These are phyloP conservation scores for Didymodactylos carnosus DNA, from an alignment of 2,888 invertebrate species.

Conservation along the genomic window DNA sequence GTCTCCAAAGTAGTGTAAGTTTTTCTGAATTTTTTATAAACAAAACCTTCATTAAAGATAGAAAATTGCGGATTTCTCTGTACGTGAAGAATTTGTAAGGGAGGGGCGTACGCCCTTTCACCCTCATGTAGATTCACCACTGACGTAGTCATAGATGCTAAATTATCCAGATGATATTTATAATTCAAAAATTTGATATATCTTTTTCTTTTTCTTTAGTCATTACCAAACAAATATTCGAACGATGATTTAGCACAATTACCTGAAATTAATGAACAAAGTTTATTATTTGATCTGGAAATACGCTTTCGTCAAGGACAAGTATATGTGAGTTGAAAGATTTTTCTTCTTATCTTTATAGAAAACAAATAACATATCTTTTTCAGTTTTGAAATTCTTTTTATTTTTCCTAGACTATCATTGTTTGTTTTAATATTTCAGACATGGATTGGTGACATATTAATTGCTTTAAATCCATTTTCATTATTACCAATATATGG, in stretches of 20 bases:
- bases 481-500: constrained; percentile 15
- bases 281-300: background rate
- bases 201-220: background rate
- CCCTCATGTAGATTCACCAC: too few species aligned
- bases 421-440: constrained; percentile 32
- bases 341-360: too few species aligned
- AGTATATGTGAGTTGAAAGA: background rate
- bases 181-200: background rate
- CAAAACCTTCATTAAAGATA: too few species aligned
- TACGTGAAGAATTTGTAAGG: too few species aligned
- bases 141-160: too few species aligned
- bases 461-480: constrained; percentile 18
- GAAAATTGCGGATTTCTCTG: too few species aligned
- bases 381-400: background rate
- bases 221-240: background rate
- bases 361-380: too few species aligned
- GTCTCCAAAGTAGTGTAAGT: too few species aligned
- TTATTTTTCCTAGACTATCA: background rate
- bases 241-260: background rate
- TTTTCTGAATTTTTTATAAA: too few species aligned
- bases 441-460: constrained; percentile 18
- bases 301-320: background rate
- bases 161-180: too few species aligned
- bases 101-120: too few species aligned
- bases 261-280: background rate